Base-by-base conservation (phyloP, 2,888 invertebrate genomes). In the Apotomis capreana region DNA sequence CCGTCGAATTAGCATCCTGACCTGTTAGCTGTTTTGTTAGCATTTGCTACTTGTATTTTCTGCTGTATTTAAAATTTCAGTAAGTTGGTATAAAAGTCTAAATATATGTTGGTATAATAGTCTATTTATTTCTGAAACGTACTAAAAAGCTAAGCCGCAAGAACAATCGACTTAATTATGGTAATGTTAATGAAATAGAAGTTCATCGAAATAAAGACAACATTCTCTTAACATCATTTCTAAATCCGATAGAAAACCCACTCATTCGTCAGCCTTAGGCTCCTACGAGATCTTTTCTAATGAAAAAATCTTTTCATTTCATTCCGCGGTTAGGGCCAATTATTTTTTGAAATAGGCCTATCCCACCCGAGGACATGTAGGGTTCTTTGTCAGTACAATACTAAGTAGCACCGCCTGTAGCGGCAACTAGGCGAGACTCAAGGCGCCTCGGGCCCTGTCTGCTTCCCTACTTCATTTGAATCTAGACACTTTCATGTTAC, bases 381-480 rank as follows among this genome's bases (percentile, higher is more conserved):
- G 68, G 75, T 70, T 75, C 77, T 78, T 79, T 74, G 75, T 74
- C 71, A 78, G 78, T 74, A 79, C 80, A 82, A 81, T 83, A 70
- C 70, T 67, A 78, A 79, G 76, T 78, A 71, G 76, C 74, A 64
- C 73, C 74, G 76, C 74, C 74, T 61, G 59, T 57, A 68, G 80
- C 73, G 75, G 76, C 74, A 78, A 76, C 79, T 74, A 77, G 81
- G 80, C 82, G 75, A 76, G 73, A 75, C 78, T 74, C 76, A 74
- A 77, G 75, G 75, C 76, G 78, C 85, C 80, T 55, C 65, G 70
- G 78, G 81, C 78, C 51, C 74, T 74, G 81, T 83, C 81, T 82
- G 74, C 79, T 75, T 75, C 76, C 79, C 77, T 79, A 79, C 80
- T 81, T 81, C 78, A 83, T 84, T 84, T 82, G 79, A 81, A 82